These are phyloP conservation scores for Clarias macrocephalus DNA, from an alignment of 2,113 vertebrate genomes.

Conservation along the genomic window DNA sequence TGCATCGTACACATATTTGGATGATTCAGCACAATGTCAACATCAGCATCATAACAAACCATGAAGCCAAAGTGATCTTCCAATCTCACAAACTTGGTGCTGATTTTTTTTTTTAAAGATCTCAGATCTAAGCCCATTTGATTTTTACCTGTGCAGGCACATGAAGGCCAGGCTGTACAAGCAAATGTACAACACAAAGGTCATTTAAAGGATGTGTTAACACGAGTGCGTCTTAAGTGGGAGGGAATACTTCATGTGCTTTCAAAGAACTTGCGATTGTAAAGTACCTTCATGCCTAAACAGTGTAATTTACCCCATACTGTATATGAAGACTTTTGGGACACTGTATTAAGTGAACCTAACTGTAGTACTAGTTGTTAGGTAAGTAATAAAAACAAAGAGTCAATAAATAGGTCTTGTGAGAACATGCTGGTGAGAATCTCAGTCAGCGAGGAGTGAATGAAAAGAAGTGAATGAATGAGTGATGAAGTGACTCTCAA, in stretches of 20 bases:
- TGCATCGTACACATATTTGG: background rate
- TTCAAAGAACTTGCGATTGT: too few relatives aligned
- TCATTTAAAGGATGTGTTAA: too few relatives aligned
- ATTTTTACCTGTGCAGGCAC: too few relatives aligned
- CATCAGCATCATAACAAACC: background rate
- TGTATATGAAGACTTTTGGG: too few relatives aligned
- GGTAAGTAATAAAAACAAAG: background rate
- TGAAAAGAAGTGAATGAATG: background rate
- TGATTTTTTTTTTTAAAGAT: background rate
- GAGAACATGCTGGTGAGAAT: background rate
- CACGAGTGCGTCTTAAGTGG: too few relatives aligned
- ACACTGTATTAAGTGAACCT: background rate
- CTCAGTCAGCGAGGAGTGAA: background rate
- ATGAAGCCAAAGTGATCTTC: background rate
- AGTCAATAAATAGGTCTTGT: background rate
- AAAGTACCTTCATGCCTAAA: too few relatives aligned
- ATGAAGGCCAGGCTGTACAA: too few relatives aligned
- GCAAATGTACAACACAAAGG: too few relatives aligned
- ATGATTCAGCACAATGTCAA: background rate
- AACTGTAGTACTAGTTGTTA: background rate
- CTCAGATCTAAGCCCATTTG: too few relatives aligned
- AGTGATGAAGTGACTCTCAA: background rate
- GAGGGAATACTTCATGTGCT: too few relatives aligned
- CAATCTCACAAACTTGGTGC: background rate
- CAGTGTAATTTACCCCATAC: too few relatives aligned